Evolutionary conservation across 1,140 invertebrate species (phyloP).

Genomic region (Drosophila mayri): DNA sequence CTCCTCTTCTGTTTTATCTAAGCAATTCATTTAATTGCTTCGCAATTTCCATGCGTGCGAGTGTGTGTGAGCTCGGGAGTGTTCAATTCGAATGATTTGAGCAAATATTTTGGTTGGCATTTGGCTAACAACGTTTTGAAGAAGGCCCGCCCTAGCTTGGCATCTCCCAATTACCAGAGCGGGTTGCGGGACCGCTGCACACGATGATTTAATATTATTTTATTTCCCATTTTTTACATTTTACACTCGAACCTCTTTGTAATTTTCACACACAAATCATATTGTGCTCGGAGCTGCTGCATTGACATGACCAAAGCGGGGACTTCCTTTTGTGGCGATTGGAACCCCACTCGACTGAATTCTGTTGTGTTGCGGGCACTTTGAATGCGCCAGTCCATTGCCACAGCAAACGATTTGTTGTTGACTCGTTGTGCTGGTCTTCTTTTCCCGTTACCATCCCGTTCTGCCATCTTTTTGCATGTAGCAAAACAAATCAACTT

Average conservation of each 20-base stretch:
- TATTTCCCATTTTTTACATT: conserved; percentile 35
- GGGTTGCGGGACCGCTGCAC: neutral
- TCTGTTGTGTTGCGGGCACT: conserved; percentile 50
- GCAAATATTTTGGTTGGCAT: conserved; percentile 57
- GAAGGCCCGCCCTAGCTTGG: conserved; percentile 9
- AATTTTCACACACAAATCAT: conserved; percentile 50
- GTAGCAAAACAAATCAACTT: conserved; percentile 77
- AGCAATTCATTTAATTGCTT: conserved; percentile 82
- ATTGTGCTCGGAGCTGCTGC: conserved; percentile 29
- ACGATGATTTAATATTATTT: conserved; percentile 19
- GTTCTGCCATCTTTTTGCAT: conserved; percentile 66
- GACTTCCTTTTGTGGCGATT: conserved; percentile 43
- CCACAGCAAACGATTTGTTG: conserved; percentile 58
- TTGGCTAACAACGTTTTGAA: conserved; percentile 26
- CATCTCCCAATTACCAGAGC: conserved; percentile 30
- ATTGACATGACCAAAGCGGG: conserved; percentile 28
- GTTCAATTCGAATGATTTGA: conserved; percentile 59
- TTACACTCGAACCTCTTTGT: conserved; percentile 11
- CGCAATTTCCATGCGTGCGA: conserved; percentile 71
- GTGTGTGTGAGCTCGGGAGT: conserved; percentile 22
- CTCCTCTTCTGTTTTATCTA: conserved; percentile 52
- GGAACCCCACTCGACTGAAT: conserved; percentile 32
- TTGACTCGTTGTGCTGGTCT: conserved; percentile 35
- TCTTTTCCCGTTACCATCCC: conserved; percentile 4
- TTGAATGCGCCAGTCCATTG: conserved; percentile 46